Base-by-base conservation (phyloP, 1,140 invertebrate species). In the Halyomorpha halys region DNA sequence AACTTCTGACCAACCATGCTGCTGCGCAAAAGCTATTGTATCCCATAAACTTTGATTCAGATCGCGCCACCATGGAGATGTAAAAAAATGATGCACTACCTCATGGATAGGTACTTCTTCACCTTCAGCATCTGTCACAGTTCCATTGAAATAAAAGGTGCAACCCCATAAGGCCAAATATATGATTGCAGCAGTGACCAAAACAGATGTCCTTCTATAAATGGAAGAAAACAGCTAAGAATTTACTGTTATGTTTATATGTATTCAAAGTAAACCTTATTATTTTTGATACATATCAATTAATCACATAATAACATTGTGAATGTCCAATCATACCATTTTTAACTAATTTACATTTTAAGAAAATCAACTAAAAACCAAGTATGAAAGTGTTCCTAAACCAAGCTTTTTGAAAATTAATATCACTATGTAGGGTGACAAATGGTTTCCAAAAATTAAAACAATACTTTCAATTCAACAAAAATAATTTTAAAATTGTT, bases 101-200 rank as follows among this genome's bases (percentile, higher is more conserved):
- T 96, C 93, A 61, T 90, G 83, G 8, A 94, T 74, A 63, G 90
- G 91, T 0, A 94, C 84, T 72, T 90, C 85, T 69, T 94, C 90
- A 6, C 91, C 93, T 66, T 94, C 86, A 61, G 84, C 85, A 70
- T 92, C 90, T 1, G 85, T 87, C 16, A 97, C 79, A 49, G 83
- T 86, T 15, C 90, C 90, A 73, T 96, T 95, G 74, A 94, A 96
- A 74, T 91, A 94, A 16, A 97, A 76, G 67, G 86, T 91, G 27
- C 86, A 86, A 23, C 76, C 73, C 85, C 87, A 90, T 0, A 95
- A 70, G 0, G 81, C 80, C 0, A 84, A 69, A 71, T 91, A 96
- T 0, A 97, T 67, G 5, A 81, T 66, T 0, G 80, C 77, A 67
- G 83, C 86, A 0, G 83, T 34, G 0, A 74, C 69, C 4, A 95